Conservation (phyloP, 2,888 invertebrate species). For the Arrhopalites spinosus region DNA sequence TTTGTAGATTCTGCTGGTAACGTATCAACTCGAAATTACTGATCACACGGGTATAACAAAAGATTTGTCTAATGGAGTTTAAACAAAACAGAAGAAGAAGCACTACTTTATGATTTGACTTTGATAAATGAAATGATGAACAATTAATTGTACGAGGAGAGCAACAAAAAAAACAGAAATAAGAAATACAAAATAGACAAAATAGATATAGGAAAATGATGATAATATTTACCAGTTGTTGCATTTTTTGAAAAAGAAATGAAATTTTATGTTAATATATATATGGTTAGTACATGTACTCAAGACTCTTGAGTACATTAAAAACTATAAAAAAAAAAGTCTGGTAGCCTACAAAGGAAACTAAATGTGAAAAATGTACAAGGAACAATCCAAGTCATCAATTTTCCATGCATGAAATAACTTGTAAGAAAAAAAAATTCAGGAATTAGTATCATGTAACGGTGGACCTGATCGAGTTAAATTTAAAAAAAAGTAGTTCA, state of each 20-base stretch:
- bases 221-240: not conserved
- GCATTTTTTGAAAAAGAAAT: not conserved
- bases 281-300: not conserved
- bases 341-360: too few relatives aligned
- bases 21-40: not conserved
- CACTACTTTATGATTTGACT: too few relatives aligned
- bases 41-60: not conserved
- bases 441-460: conserved; percentile 2
- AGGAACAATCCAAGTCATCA: conserved; percentile 3
- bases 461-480: not conserved
- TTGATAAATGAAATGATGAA: too few relatives aligned
- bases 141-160: too few relatives aligned
- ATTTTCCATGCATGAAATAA: not conserved
- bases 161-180: too few relatives aligned
- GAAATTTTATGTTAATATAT: not conserved
- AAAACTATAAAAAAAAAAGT: too few relatives aligned
- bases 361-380: conserved; percentile 8
- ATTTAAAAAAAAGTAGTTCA: too few relatives aligned
- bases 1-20: too few relatives aligned
- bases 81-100: too few relatives aligned
- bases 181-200: not conserved
- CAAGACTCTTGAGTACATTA: too few relatives aligned
- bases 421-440: not conserved
- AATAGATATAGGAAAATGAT: not conserved
- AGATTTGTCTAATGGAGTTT: not conserved